Evolutionary conservation across 2,888 invertebrate genomes (phyloP).

Genomic region (Venusia cambrica): DNA sequence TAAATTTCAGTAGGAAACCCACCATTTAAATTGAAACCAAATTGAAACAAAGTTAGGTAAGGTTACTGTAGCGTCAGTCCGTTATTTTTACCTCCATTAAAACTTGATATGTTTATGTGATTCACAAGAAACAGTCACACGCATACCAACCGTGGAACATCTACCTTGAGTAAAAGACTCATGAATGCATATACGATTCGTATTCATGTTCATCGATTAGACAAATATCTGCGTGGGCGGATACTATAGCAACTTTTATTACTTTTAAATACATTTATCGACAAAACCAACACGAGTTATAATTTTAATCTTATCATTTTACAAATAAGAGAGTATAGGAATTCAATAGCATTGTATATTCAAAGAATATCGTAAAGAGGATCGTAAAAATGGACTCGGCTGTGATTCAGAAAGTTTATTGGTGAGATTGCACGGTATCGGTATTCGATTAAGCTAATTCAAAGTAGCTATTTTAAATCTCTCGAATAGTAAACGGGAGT

Average conservation of each 20-base stretch:
- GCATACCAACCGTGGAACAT: too few species aligned
- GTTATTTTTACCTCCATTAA: too few species aligned
- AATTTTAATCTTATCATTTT: slow-evolving; percentile 11
- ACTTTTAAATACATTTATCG: slow-evolving; percentile 1
- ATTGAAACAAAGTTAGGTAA: too few species aligned
- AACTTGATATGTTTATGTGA: too few species aligned
- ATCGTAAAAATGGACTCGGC: slow-evolving; percentile 14
- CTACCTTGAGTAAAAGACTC: too few species aligned
- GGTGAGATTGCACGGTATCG: slow-evolving; percentile 14
- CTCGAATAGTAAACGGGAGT: slow-evolving; percentile 1
- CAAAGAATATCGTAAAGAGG: slow-evolving; percentile 7
- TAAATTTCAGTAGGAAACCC: too few species aligned
- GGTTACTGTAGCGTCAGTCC: too few species aligned
- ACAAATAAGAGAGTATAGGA: slow-evolving; percentile 11
- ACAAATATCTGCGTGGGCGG: background rate
- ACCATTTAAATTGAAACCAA: too few species aligned
- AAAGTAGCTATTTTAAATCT: slow-evolving; percentile 9
- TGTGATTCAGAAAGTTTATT: slow-evolving; percentile 12
- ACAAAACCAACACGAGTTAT: slow-evolving; percentile 3
- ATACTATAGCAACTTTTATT: slow-evolving; percentile 4
- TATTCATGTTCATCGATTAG: slow-evolving; percentile 1
- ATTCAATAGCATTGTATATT: slow-evolving; percentile 13
- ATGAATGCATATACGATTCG: too few species aligned
- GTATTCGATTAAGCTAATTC: slow-evolving; percentile 18
- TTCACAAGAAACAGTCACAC: too few species aligned